These are phyloP conservation scores for Rhopilema esculentum DNA, from an alignment of 30 jellyfish, hydroid and myxozoan genomes.

Conservation along the genomic window DNA sequence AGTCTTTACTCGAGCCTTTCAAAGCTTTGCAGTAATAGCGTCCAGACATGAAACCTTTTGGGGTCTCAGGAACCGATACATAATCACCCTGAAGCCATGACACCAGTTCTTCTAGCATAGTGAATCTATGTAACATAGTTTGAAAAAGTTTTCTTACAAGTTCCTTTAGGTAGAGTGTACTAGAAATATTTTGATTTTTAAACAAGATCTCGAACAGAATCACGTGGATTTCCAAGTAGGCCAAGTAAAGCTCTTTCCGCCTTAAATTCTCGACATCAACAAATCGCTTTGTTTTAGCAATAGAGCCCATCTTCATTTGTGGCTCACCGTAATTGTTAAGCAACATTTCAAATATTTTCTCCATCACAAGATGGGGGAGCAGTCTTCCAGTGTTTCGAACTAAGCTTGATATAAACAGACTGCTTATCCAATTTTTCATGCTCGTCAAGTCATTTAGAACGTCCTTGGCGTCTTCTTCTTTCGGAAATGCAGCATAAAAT, in stretches of 20 bases:
- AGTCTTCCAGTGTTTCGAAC: conserved; percentile 21
- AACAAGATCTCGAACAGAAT: conserved; percentile 56
- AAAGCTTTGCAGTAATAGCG: conserved; percentile 8
- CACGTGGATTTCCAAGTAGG: conserved; percentile 30
- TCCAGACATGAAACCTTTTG: conserved; percentile 56
- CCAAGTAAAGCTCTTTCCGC: conserved; percentile 21
- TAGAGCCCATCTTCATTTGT: conserved; percentile 21
- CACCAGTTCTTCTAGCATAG: conserved; percentile 47
- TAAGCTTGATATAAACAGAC: conserved; percentile 4
- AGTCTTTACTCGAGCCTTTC: conserved; percentile 25
- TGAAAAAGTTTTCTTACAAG: conserved; percentile 28
- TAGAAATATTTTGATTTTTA: conserved; percentile 12
- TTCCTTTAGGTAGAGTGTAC: conserved; percentile 9
- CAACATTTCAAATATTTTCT: conserved; percentile 20
- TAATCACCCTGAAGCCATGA: conserved; percentile 46
- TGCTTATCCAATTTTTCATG: conserved; percentile 38
- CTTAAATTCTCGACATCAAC: conserved; percentile 62
- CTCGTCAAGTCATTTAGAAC: conserved; percentile 1
- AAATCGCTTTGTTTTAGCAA: conserved; percentile 53
- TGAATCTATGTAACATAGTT: conserved; percentile 8
- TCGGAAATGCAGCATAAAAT: conserved; percentile 53
- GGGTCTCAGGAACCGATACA: neutral
- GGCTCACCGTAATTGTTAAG: conserved; percentile 9
- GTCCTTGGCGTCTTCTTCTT: conserved; percentile 7
- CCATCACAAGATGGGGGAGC: conserved; percentile 56